phyloP scores from a whole-genome alignment of 2,797 vertebrate genomes.

The Paguma larvata region DNA sequence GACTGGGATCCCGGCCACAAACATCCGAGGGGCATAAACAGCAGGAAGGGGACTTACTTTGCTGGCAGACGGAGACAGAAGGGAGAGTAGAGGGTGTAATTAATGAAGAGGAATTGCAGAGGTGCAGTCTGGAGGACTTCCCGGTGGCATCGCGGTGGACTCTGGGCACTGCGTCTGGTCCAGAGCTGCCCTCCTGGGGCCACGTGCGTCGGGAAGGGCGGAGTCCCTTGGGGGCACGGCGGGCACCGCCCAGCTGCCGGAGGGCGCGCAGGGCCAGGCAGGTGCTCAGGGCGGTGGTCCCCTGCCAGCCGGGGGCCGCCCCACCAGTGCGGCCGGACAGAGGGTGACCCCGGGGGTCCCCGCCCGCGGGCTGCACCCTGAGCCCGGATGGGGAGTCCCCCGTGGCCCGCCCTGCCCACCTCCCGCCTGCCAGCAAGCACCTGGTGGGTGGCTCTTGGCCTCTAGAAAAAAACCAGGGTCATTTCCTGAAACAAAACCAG shows the following conservation, averaged over 20 bases:
- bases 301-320: no score
- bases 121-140: not conserved
- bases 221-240: not conserved
- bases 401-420: not conserved
- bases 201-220: not conserved
- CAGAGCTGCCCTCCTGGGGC: not conserved
- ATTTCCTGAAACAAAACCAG: not conserved
- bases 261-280: not conserved
- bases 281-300: not conserved
- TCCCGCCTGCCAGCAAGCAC: not conserved
- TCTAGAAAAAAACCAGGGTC: not conserved
- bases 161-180: not conserved
- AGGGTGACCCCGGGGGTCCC: not conserved
- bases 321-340: not conserved
- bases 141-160: not conserved
- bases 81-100: not conserved
- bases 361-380: accelerated
- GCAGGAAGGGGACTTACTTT: not conserved
- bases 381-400: not conserved
- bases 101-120: not conserved
- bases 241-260: no score
- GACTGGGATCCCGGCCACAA: not conserved
- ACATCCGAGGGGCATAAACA: not conserved
- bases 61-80: not conserved
- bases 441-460: not conserved